phyloP scores from a whole-genome alignment of 2,797 vertebrate species.

The Vespertilio murinus region DNA sequence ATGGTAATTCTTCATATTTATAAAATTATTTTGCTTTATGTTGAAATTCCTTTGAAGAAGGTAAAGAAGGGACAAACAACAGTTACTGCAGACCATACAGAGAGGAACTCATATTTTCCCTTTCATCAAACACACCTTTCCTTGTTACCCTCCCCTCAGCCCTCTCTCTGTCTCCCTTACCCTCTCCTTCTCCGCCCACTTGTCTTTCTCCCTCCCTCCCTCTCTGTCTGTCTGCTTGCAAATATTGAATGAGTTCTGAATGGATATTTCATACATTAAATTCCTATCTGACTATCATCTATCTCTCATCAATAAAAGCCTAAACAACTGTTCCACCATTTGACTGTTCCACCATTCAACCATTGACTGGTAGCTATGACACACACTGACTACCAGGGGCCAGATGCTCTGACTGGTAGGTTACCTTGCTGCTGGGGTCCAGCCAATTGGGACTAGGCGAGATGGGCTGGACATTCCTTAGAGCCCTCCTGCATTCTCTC shows the following conservation, averaged over 20 bases:
- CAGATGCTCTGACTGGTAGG: too few relatives aligned
- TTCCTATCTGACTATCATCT: neutral
- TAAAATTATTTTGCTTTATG: neutral
- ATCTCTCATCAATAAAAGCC: too few relatives aligned
- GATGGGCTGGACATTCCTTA: too few relatives aligned
- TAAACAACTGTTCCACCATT: too few relatives aligned
- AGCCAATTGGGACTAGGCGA: too few relatives aligned
- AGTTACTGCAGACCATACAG: neutral
- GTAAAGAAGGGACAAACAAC: neutral
- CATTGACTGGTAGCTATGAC: too few relatives aligned
- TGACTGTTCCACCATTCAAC: too few relatives aligned
- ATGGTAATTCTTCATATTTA: neutral
- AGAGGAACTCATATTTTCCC: neutral
- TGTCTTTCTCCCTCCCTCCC: neutral
- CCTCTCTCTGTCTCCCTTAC: neutral
- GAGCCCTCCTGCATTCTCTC: too few relatives aligned
- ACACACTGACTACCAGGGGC: too few relatives aligned
- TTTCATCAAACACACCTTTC: neutral
- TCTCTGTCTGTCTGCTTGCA: neutral
- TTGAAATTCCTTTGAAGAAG: neutral
- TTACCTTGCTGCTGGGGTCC: too few relatives aligned
- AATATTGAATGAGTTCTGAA: neutral
- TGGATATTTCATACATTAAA: neutral
- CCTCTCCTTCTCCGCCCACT: accelerated
- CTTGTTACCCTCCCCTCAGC: neutral